A percentile compares a stretch with the other conserved stretches of the same genome.
Evolutionary conservation across 1,140 invertebrate genomes (phyloP).

Genomic region (Orussus abietinus): DNA sequence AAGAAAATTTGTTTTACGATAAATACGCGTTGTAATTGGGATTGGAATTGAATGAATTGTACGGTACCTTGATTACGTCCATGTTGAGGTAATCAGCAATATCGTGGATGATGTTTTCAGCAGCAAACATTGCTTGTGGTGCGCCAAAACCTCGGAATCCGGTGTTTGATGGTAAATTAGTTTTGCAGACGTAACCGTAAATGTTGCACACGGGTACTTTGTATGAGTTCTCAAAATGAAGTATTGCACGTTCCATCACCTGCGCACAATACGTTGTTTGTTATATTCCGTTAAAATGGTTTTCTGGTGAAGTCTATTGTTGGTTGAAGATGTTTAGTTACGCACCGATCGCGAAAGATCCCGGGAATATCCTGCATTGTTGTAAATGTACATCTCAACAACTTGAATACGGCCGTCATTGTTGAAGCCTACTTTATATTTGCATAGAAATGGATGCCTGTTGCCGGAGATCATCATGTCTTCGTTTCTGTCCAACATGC

Average conservation of each 20-base stretch:
- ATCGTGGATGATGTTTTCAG: constrained; percentile 73
- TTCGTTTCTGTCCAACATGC: constrained; percentile 89
- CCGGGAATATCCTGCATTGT: constrained; percentile 76
- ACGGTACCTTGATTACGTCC: constrained; percentile 53
- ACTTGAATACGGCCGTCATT: constrained; percentile 71
- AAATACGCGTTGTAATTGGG: too few relatives aligned
- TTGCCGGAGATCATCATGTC: constrained; percentile 87
- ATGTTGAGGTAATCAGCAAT: constrained; percentile 69
- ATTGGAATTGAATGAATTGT: too few relatives aligned
- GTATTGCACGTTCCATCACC: constrained; percentile 75
- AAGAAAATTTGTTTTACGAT: too few relatives aligned
- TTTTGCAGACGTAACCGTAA: constrained; percentile 71
- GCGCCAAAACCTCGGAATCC: constrained; percentile 88
- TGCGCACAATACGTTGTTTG: too few relatives aligned
- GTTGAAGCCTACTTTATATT: constrained; percentile 83
- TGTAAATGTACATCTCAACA: constrained; percentile 70
- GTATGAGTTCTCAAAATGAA: constrained; percentile 77
- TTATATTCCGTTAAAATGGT: too few relatives aligned
- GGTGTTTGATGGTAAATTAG: constrained; percentile 85
- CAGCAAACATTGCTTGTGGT: constrained; percentile 84
- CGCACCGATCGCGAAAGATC: constrained; percentile 81
- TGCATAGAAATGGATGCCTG: constrained; percentile 82
- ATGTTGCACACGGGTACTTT: constrained; percentile 67
- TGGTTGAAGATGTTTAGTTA: constrained; percentile 18
- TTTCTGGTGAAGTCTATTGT: too few relatives aligned